Percentiles rank a stretch among this genome's conserved stretches.
These are phyloP conservation scores for Saccostrea glomerata DNA, from an alignment of 1,140 invertebrate species.

Conservation along the genomic window DNA sequence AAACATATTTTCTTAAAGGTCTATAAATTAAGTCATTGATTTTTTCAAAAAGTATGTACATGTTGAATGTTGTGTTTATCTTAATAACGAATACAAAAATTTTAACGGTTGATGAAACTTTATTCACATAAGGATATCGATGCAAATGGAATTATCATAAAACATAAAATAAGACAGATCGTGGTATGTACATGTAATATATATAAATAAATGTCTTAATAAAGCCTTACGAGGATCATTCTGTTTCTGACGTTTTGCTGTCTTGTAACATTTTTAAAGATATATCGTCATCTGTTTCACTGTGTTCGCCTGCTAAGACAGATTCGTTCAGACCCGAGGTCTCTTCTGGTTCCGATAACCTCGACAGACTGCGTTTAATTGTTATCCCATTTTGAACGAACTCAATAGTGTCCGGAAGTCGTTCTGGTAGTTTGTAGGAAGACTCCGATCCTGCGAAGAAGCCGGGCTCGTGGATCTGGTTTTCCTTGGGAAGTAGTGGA, in stretches of 20 bases:
- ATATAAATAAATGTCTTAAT: too few relatives aligned
- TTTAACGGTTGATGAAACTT: too few relatives aligned
- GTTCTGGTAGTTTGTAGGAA: conserved; percentile 61
- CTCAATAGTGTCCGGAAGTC: conserved; percentile 60
- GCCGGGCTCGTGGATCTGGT: conserved; percentile 58
- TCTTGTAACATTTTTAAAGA: not conserved
- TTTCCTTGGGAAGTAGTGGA: conserved; percentile 56
- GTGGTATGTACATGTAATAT: too few relatives aligned
- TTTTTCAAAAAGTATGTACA: too few relatives aligned
- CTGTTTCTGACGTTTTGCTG: not conserved
- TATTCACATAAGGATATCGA: too few relatives aligned
- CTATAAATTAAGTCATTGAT: too few relatives aligned
- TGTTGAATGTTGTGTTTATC: too few relatives aligned
- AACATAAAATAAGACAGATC: too few relatives aligned
- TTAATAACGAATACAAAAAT: too few relatives aligned
- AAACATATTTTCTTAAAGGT: too few relatives aligned
- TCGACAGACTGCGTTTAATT: conserved; percentile 5
- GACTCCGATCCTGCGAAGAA: conserved; percentile 66
- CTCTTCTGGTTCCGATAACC: not conserved
- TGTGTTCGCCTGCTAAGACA: not conserved
- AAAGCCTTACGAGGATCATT: too few relatives aligned
- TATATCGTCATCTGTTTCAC: not conserved
- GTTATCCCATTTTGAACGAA: conserved; percentile 53
- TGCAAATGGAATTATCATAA: too few relatives aligned
- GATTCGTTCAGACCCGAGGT: not conserved